These are phyloP conservation scores for Lomographa bimaculata DNA, from an alignment of 2,888 invertebrate genomes.

Conservation along the genomic window DNA sequence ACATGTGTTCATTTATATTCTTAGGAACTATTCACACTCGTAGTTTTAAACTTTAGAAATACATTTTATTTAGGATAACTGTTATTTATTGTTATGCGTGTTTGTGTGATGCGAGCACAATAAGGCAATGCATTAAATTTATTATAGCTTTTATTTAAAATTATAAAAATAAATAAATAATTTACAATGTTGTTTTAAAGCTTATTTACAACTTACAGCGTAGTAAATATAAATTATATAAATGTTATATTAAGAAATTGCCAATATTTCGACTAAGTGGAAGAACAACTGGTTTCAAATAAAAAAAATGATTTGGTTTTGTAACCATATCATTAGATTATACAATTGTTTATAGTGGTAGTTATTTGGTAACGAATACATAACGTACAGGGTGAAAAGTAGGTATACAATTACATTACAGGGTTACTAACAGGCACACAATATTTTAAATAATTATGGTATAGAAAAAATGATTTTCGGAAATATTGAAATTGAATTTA, in stretches of 20 bases:
- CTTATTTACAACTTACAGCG: slow-evolving; percentile 75
- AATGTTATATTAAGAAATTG: slow-evolving; percentile 8
- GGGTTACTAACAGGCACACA: neutral
- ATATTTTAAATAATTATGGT: too few relatives aligned
- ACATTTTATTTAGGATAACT: too few relatives aligned
- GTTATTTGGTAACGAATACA: slow-evolving; percentile 70
- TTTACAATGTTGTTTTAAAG: slow-evolving; percentile 65
- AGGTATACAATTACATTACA: neutral
- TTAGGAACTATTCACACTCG: too few relatives aligned
- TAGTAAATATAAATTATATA: slow-evolving; percentile 33
- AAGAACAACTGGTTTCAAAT: neutral
- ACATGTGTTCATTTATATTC: too few relatives aligned
- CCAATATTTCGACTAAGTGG: slow-evolving; percentile 16
- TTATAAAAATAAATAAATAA: slow-evolving; percentile 78
- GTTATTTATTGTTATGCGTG: too few relatives aligned
- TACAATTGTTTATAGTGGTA: slow-evolving; percentile 11
- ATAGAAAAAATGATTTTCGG: too few relatives aligned
- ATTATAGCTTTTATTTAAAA: slow-evolving; percentile 46
- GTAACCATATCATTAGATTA: too few relatives aligned
- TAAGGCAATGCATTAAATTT: too few relatives aligned
- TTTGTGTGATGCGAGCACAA: too few relatives aligned
- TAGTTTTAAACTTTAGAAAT: too few relatives aligned
- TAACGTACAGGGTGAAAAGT: slow-evolving; percentile 26
- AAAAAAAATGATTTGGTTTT: too few relatives aligned
- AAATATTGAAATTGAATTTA: too few relatives aligned